phyloP scores from a whole-genome alignment of 2,797 vertebrate genomes.

The Gymnoscopelus microlampas region DNA sequence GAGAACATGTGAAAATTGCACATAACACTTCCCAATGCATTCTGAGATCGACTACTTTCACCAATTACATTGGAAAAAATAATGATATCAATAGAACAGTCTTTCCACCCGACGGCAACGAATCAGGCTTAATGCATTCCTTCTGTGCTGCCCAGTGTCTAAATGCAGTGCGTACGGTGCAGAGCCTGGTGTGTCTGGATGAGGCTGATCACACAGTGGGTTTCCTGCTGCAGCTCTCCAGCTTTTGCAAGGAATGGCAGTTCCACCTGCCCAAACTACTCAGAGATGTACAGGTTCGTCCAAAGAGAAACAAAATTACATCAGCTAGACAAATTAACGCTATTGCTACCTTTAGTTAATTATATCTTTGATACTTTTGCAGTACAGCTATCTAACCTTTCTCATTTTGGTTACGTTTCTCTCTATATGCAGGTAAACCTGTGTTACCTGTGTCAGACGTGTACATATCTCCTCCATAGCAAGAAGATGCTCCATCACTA shows the following conservation, averaged over 20 bases:
- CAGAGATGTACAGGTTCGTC: constrained; percentile 88
- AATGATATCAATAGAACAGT: too few relatives aligned
- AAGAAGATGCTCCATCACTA: constrained; percentile 99
- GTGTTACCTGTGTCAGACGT: constrained; percentile 97
- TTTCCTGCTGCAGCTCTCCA: constrained; percentile 96
- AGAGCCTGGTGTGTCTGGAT: constrained; percentile 93
- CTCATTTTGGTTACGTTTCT: background rate
- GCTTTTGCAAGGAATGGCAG: constrained; percentile 96
- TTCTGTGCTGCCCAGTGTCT: constrained; percentile 85
- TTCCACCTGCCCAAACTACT: constrained; percentile 96
- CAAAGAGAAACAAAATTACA: background rate
- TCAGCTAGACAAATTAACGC: background rate
- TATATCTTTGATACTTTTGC: background rate
- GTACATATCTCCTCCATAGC: constrained; percentile 96
- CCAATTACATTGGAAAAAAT: too few relatives aligned
- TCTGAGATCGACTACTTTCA: too few relatives aligned
- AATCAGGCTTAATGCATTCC: too few relatives aligned
- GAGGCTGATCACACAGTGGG: constrained; percentile 98
- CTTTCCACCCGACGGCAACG: too few relatives aligned
- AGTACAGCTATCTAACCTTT: background rate
- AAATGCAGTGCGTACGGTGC: constrained; percentile 92
- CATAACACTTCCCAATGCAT: too few relatives aligned
- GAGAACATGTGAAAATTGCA: too few relatives aligned
- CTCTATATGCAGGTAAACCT: constrained; percentile 87
- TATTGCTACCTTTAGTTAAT: background rate